phyloP scores from a whole-genome alignment of 2,888 invertebrate genomes.

The Gastrophysa polygoni region DNA sequence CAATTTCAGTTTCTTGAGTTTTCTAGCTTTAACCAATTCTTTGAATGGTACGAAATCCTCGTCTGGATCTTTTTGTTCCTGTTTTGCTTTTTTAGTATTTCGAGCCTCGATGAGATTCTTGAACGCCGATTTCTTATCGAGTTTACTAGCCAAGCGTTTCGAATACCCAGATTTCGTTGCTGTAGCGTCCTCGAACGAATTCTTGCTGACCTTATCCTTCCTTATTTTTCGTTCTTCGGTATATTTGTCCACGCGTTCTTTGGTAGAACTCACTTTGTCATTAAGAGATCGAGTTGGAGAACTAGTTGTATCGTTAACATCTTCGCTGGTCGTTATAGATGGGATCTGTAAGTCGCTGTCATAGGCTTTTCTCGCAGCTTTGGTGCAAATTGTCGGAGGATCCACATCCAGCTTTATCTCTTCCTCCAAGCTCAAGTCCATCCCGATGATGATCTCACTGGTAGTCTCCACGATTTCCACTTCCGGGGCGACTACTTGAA shows the following conservation, averaged over 20 bases:
- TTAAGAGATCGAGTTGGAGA: slow-evolving; percentile 15
- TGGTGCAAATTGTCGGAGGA: slow-evolving; percentile 38
- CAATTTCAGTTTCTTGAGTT: slow-evolving; percentile 41
- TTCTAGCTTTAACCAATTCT: slow-evolving; percentile 42
- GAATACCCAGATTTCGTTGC: slow-evolving; percentile 17
- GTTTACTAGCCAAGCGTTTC: slow-evolving; percentile 12
- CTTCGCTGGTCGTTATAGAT: slow-evolving; percentile 40
- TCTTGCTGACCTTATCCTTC: neutral
- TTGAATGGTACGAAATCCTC: slow-evolving; percentile 44
- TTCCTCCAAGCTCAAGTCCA: slow-evolving; percentile 42
- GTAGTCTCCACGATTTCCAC: slow-evolving; percentile 31
- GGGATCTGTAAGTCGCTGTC: slow-evolving; percentile 42
- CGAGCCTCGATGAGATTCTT: slow-evolving; percentile 15
- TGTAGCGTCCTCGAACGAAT: slow-evolving; percentile 11
- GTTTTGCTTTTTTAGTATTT: slow-evolving; percentile 18
- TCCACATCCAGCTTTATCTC: slow-evolving; percentile 39
- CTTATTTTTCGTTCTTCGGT: slow-evolving; percentile 13
- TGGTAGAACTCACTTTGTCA: slow-evolving; percentile 35
- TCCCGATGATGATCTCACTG: slow-evolving; percentile 42
- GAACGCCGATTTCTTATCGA: slow-evolving; percentile 18
- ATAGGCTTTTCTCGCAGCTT: slow-evolving; percentile 49
- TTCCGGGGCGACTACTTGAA: slow-evolving; percentile 19
- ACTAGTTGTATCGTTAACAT: slow-evolving; percentile 30
- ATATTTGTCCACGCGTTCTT: slow-evolving; percentile 21
- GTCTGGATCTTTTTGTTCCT: slow-evolving; percentile 18